Conservation (phyloP, 2,113 vertebrate species). For the Xerus inauris region DNA sequence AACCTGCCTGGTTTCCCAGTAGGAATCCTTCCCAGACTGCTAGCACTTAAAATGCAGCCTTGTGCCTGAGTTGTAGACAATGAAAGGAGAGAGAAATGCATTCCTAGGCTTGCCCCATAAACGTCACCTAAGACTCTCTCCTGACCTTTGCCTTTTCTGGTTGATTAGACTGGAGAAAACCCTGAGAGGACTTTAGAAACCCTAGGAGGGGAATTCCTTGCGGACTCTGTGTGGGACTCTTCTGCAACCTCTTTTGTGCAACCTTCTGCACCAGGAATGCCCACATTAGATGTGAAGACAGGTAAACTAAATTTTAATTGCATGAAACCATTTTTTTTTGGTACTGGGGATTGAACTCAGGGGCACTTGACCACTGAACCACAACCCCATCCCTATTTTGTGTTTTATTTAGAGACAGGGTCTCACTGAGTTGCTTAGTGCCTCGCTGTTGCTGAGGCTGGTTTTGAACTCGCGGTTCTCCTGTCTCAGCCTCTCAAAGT, state of each 20-base stretch:
- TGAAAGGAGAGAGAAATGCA: background rate
- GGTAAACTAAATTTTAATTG: background rate
- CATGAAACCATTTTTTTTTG: background rate
- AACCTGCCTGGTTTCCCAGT: background rate
- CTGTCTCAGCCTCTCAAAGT: too few species aligned
- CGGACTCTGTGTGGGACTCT: background rate
- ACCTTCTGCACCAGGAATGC: background rate
- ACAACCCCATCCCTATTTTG: too few species aligned
- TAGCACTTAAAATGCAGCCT: background rate
- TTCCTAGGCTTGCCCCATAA: background rate
- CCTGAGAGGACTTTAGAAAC: background rate
- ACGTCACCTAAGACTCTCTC: background rate
- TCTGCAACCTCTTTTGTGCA: too few species aligned
- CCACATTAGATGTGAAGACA: background rate
- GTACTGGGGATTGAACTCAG: too few species aligned
- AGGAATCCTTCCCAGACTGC: background rate
- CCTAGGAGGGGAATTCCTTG: background rate
- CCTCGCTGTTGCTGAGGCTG: too few species aligned
- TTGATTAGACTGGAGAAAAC: background rate
- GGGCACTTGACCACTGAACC: too few species aligned
- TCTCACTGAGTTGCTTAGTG: too few species aligned
- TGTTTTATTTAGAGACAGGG: too few species aligned
- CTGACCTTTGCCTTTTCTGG: background rate
- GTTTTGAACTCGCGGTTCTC: too few species aligned
- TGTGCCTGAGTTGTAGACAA: background rate